Conservation (phyloP, 2,113 vertebrate genomes). For the Xerus inauris region DNA sequence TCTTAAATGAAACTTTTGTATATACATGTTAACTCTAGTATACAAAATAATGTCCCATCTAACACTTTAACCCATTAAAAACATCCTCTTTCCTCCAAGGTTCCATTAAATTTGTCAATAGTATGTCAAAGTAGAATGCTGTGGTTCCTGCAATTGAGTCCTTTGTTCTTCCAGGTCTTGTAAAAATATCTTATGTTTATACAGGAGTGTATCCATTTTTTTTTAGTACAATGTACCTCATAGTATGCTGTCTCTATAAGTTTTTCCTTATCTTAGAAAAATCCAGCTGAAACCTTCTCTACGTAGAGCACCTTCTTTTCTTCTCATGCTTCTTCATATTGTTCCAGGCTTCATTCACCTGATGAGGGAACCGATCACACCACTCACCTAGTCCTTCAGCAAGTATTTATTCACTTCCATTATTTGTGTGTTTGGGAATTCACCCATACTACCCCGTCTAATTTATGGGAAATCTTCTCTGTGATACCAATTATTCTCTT, state of each 20-base stretch:
- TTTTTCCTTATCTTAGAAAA: conserved; percentile 36
- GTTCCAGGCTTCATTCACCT: not conserved
- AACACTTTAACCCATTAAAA: not conserved
- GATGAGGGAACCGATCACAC: not conserved
- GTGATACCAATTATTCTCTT: not conserved
- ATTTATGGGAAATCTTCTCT: not conserved
- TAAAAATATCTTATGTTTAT: not conserved
- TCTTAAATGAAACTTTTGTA: not conserved
- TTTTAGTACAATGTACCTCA: not conserved
- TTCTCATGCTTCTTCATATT: not conserved
- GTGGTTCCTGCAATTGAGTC: not conserved
- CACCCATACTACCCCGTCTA: not conserved
- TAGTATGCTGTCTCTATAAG: not conserved
- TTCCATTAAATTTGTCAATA: not conserved
- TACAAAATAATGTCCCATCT: not conserved
- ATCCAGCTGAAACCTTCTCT: not conserved
- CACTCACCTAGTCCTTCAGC: not conserved
- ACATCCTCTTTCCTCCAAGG: not conserved
- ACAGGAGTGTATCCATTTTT: not conserved
- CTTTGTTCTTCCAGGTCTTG: not conserved
- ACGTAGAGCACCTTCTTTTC: not conserved
- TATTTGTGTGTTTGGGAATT: not conserved
- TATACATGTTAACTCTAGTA: not conserved
- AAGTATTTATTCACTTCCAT: not conserved
- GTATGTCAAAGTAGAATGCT: not conserved